Percentiles rank a stretch among this genome's conserved stretches.
These are phyloP conservation scores for Myotis planiceps DNA, from an alignment of 2,797 vertebrate species.

Conservation along the genomic window DNA sequence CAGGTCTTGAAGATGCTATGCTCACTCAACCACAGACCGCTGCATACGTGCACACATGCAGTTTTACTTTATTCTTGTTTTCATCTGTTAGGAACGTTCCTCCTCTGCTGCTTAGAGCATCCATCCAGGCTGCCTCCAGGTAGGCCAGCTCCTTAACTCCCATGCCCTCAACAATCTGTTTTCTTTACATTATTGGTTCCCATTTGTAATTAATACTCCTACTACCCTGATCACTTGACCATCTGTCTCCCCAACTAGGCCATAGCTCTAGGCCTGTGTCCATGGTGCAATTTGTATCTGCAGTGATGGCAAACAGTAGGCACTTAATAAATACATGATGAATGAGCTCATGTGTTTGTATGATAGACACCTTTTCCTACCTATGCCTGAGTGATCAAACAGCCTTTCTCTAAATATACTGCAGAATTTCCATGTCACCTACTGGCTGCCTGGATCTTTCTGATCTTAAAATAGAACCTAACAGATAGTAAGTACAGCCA, in stretches of 20 bases:
- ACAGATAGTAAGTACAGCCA: not conserved
- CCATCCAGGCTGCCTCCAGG: not conserved
- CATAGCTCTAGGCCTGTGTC: not conserved
- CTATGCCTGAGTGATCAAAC: not conserved
- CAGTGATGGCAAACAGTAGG: not conserved
- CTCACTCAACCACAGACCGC: not conserved
- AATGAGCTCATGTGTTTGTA: not conserved
- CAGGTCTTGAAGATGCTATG: not conserved
- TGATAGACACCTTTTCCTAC: not conserved
- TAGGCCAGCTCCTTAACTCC: not conserved
- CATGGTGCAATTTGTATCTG: not conserved
- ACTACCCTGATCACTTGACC: not conserved
- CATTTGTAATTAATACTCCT: not conserved
- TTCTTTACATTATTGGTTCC: not conserved
- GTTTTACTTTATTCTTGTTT: not conserved
- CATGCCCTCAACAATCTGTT: not conserved
- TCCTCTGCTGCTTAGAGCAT: not conserved
- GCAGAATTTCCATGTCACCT: not conserved
- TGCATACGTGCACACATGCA: not conserved
- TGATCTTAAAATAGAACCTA: not conserved
- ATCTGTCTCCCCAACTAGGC: fast-evolving
- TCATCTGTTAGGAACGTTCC: not conserved
- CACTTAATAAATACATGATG: not conserved
- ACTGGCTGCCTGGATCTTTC: not conserved
- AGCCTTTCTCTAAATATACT: not conserved